These are phyloP conservation scores for Nemopilema nomurai DNA, from an alignment of 30 jellyfish, hydroid and myxozoan genomes.

Conservation along the genomic window DNA sequence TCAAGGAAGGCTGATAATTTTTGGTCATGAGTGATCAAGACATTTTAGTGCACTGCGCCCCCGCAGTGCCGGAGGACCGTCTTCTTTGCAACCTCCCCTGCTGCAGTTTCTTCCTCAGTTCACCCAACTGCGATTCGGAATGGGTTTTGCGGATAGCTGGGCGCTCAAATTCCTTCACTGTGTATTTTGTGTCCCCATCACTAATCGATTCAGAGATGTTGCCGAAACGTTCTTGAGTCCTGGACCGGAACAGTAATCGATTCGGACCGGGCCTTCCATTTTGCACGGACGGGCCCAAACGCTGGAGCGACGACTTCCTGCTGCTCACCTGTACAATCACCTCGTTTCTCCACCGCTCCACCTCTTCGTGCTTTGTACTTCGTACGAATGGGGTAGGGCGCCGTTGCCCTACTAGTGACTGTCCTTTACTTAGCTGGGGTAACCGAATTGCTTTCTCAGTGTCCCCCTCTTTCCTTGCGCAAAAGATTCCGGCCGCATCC, in stretches of 20 bases:
- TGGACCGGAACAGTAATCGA: not conserved
- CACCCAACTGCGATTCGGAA: not conserved
- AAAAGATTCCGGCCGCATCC: not conserved
- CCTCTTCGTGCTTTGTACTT: not conserved
- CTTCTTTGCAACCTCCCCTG: not conserved
- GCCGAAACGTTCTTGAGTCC: not conserved
- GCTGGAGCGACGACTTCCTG: not conserved
- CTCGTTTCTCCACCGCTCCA: not conserved
- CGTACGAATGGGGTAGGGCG: not conserved
- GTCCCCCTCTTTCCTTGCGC: not conserved
- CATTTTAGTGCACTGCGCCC: too few species aligned
- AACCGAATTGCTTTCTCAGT: not conserved
- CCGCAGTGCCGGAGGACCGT: too few species aligned
- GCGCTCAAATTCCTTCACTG: not conserved
- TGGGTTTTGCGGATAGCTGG: not conserved
- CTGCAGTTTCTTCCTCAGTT: not conserved
- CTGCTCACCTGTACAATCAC: not conserved
- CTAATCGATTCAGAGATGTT: not conserved
- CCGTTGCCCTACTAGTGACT: not conserved
- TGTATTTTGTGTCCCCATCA: not conserved
- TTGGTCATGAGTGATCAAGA: too few species aligned
- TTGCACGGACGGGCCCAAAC: not conserved
- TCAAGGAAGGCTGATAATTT: too few species aligned
- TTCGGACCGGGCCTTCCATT: not conserved
- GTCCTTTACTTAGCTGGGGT: not conserved